These are phyloP conservation scores for Sesia apiformis DNA, from an alignment of 2,888 invertebrate genomes.

Conservation along the genomic window DNA sequence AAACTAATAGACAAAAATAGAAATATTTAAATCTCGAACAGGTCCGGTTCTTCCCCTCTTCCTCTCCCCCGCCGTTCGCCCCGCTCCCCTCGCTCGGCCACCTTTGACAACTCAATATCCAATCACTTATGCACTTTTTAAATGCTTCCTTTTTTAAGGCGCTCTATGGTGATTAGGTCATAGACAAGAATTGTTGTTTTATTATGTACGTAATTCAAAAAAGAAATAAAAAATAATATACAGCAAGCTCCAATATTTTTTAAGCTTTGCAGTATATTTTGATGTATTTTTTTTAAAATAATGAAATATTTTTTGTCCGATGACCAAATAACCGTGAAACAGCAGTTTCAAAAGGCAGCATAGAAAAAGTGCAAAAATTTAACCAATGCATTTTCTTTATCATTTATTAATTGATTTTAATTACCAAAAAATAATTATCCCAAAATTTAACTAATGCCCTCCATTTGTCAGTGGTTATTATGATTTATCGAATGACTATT, in stretches of 20 bases:
- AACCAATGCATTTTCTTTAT: background rate
- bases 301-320: background rate
- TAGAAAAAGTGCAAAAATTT: background rate
- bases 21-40: slow-evolving; percentile 1
- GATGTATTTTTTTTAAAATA: background rate
- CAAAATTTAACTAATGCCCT: slow-evolving; percentile 18
- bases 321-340: background rate
- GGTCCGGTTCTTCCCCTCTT: slow-evolving; percentile 6
- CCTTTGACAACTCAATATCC: slow-evolving; percentile 66
- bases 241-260: background rate
- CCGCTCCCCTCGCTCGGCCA: slow-evolving; percentile 38
- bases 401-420: slow-evolving; percentile 1
- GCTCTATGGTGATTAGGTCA: background rate
- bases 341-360: background rate
- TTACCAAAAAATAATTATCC: slow-evolving; percentile 14
- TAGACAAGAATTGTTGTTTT: background rate
- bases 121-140: slow-evolving; percentile 44
- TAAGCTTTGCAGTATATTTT: background rate
- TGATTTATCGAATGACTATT: slow-evolving; percentile 5
- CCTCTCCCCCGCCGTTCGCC: slow-evolving; percentile 27
- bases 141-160: slow-evolving; percentile 26
- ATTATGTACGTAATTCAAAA: background rate
- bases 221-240: background rate
- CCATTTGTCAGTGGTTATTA: slow-evolving; percentile 27
- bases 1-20: background rate